Evolutionary conservation across 2,888 invertebrate genomes (phyloP).

Genomic region (Apamea epomidion): DNA sequence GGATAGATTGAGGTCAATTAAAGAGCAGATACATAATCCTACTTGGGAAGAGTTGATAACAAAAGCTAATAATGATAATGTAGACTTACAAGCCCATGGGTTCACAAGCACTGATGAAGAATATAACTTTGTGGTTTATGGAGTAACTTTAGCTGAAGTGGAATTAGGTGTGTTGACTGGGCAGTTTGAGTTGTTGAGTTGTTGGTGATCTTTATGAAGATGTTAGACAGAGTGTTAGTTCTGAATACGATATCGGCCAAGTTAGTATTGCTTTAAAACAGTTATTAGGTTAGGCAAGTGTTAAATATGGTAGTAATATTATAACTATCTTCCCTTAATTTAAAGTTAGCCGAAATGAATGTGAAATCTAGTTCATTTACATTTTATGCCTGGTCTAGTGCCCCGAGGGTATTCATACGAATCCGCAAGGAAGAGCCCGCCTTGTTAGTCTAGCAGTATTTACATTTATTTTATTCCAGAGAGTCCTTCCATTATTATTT

Average conservation of each 20-base stretch:
- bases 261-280: neutral
- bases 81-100: conserved; percentile 91
- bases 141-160: conserved; percentile 52
- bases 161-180: conserved; percentile 92
- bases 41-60: conserved; percentile 90
- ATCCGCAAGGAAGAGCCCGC: too few species aligned
- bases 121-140: conserved; percentile 71
- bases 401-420: too few species aligned
- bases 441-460: too few species aligned
- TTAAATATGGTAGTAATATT: too few species aligned
- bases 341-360: too few species aligned
- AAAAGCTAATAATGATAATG: conserved; percentile 87
- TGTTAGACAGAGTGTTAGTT: conserved; percentile 92
- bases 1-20: conserved; percentile 80
- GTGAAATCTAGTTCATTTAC: too few species aligned
- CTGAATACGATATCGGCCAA: neutral
- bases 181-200: conserved; percentile 88
- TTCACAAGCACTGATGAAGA: conserved; percentile 88
- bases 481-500: too few species aligned
- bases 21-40: conserved; percentile 83
- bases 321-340: too few species aligned
- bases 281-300: too few species aligned
- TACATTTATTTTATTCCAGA: neutral
- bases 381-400: too few species aligned
- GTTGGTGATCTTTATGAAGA: conserved; percentile 93